Conservation (phyloP, 2,113 vertebrate genomes). For the Megalops atlanticus region DNA sequence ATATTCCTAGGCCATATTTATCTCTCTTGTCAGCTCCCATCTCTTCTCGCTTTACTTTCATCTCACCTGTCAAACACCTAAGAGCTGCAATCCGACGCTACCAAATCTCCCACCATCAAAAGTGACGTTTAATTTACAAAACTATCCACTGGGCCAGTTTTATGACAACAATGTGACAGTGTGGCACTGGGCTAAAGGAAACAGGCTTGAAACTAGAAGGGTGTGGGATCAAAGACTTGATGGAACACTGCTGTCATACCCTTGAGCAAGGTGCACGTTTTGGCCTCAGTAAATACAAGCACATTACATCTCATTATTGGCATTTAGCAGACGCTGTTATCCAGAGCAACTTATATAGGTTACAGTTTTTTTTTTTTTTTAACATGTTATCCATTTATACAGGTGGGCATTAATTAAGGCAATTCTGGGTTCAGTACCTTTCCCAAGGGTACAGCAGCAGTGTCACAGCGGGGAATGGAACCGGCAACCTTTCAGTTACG, state of each 20-base stretch:
- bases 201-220: not conserved
- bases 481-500: too few relatives aligned
- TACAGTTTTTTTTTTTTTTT: too few relatives aligned
- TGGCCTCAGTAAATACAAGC: not conserved
- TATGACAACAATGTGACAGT: not conserved
- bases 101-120: not conserved
- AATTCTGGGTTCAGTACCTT: too few relatives aligned
- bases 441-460: too few relatives aligned
- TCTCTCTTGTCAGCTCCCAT: not conserved
- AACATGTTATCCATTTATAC: too few relatives aligned
- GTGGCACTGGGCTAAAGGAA: not conserved
- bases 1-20: conserved; percentile 2
- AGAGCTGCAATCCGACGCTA: not conserved
- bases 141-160: not conserved
- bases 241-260: not conserved
- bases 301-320: too few relatives aligned
- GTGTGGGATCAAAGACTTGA: not conserved
- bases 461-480: too few relatives aligned
- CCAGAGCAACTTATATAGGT: too few relatives aligned
- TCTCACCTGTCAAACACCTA: not conserved
- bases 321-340: too few relatives aligned
- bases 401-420: too few relatives aligned
- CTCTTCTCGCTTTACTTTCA: not conserved
- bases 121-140: not conserved
- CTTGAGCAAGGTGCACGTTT: not conserved